Evolutionary conservation across 1,140 invertebrate species (phyloP).

Genomic region (Trachelipus rathkii): DNA sequence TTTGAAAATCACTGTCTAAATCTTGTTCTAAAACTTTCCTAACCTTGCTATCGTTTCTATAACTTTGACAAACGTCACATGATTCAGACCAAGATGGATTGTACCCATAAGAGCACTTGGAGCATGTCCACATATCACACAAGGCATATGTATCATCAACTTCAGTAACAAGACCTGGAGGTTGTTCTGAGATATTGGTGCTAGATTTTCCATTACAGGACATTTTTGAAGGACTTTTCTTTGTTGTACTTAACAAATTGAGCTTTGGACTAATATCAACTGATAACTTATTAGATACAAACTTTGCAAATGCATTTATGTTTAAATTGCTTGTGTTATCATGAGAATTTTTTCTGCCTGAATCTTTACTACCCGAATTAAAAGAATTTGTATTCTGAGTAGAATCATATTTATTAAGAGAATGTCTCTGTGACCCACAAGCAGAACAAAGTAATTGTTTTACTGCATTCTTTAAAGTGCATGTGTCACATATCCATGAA

Average conservation of each 20-base stretch:
- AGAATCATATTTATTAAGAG: slow-evolving; percentile 31
- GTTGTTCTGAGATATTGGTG: slow-evolving; percentile 26
- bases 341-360: slow-evolving; percentile 26
- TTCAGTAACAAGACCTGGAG: slow-evolving; percentile 51
- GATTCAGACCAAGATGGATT: slow-evolving; percentile 70
- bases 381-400: slow-evolving; percentile 22
- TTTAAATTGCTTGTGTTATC: slow-evolving; percentile 31
- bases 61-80: slow-evolving; percentile 73
- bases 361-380: slow-evolving; percentile 17
- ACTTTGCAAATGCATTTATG: slow-evolving; percentile 34
- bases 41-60: slow-evolving; percentile 51
- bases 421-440: slow-evolving; percentile 57
- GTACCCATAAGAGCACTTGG: slow-evolving; percentile 79
- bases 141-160: slow-evolving; percentile 51
- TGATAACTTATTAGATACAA: slow-evolving; percentile 40
- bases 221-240: slow-evolving; percentile 21
- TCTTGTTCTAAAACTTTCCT: slow-evolving; percentile 51
- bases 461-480: slow-evolving; percentile 57
- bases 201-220: slow-evolving; percentile 18
- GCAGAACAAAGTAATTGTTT: slow-evolving; percentile 59
- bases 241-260: slow-evolving; percentile 6
- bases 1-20: slow-evolving; percentile 56
- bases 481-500: slow-evolving; percentile 58
- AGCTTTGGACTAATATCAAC: slow-evolving; percentile 23
- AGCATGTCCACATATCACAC: slow-evolving; percentile 77